phyloP scores from a whole-genome alignment of 2,113 vertebrate species.

The Trematomus loennbergii region DNA sequence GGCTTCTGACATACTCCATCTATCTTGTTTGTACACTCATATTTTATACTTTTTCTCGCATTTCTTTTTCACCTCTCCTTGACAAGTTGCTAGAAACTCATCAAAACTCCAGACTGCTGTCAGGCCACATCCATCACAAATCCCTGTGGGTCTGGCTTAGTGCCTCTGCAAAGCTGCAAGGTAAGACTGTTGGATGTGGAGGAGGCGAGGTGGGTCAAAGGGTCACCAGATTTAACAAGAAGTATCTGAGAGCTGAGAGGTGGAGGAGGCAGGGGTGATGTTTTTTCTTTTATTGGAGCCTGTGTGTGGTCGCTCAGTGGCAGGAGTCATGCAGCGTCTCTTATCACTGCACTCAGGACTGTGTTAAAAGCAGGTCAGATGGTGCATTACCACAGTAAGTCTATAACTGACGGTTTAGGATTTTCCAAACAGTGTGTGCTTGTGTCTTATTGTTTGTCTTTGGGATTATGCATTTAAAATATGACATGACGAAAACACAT shows the following conservation, averaged over 20 bases:
- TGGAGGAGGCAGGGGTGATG: slow-evolving; percentile 3
- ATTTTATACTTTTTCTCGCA: slow-evolving; percentile 2
- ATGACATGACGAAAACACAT: neutral
- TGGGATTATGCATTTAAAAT: neutral
- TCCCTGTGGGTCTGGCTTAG: slow-evolving; percentile 32
- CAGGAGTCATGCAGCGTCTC: slow-evolving; percentile 17
- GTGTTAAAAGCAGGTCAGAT: slow-evolving; percentile 24
- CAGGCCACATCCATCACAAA: slow-evolving; percentile 51
- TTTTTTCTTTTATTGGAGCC: slow-evolving; percentile 3
- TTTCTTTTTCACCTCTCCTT: slow-evolving; percentile 6
- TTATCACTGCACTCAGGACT: slow-evolving; percentile 12
- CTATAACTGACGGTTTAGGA: neutral
- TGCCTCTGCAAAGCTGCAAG: slow-evolving; percentile 19
- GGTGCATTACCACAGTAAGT: neutral
- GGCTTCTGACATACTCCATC: neutral
- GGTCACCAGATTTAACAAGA: slow-evolving; percentile 47
- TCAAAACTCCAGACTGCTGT: slow-evolving; percentile 55
- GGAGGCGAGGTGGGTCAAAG: slow-evolving; percentile 30
- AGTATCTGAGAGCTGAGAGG: slow-evolving; percentile 34
- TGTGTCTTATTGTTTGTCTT: neutral
- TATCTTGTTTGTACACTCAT: slow-evolving; percentile 27
- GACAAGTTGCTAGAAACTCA: slow-evolving; percentile 56
- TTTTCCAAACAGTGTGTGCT: neutral
- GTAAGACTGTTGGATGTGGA: slow-evolving; percentile 19
- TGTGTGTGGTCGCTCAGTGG: slow-evolving; percentile 19